Evolutionary conservation across 2,797 vertebrate genomes (phyloP).

Genomic region (Periophthalmus magnuspinnatus): DNA sequence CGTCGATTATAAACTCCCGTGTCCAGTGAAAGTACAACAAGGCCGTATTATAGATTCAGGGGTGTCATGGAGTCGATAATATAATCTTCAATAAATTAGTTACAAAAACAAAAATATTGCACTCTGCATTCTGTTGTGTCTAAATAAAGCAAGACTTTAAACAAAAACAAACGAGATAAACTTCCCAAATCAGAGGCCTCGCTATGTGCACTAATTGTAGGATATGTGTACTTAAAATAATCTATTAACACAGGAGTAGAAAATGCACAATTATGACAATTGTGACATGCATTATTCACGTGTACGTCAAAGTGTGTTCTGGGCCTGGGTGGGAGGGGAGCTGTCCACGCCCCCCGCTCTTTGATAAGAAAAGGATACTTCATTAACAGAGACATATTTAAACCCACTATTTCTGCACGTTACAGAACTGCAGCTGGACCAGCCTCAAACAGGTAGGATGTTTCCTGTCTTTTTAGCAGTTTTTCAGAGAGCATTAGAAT

Average conservation of each 20-base stretch:
- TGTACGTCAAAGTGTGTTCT: too few species aligned
- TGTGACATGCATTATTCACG: not conserved
- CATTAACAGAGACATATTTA: conserved; percentile 39
- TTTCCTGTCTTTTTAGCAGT: not conserved
- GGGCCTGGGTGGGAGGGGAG: conserved; percentile 27
- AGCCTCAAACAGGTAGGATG: conserved; percentile 48
- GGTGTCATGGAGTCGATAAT: too few species aligned
- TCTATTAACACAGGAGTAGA: not conserved
- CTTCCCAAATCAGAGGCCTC: too few species aligned
- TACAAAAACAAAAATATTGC: too few species aligned
- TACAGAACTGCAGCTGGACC: conserved; percentile 15
- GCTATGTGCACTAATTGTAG: not conserved
- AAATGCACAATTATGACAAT: too few species aligned
- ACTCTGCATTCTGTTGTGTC: too few species aligned
- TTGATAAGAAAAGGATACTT: conserved; percentile 3
- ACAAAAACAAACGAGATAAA: too few species aligned
- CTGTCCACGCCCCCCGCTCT: conserved; percentile 53
- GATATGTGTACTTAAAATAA: not conserved
- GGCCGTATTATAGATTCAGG: too few species aligned
- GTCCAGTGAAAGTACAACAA: too few species aligned
- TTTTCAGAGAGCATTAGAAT: not conserved
- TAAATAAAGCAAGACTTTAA: too few species aligned
- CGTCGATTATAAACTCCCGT: too few species aligned
- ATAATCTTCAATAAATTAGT: too few species aligned
- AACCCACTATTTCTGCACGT: conserved; percentile 13